Evolutionary conservation across 2,797 vertebrate species (phyloP).

Genomic region (Sebastolobus alascanus): DNA sequence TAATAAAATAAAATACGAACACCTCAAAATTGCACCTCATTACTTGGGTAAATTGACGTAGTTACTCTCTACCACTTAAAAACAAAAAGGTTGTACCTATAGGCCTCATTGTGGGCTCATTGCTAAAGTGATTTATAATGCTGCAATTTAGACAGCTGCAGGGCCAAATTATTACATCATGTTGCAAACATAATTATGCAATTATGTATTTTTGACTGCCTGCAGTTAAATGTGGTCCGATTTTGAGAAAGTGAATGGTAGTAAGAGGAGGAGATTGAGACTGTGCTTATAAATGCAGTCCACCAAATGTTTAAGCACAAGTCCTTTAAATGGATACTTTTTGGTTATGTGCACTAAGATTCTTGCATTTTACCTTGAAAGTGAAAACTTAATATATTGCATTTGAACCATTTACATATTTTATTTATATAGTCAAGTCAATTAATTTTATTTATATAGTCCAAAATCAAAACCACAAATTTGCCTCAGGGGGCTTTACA

Average conservation of each 20-base stretch:
- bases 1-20: neutral
- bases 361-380: neutral
- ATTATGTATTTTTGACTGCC: slow-evolving; percentile 9
- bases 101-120: neutral
- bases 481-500: no score
- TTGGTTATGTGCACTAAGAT: neutral
- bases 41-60: neutral
- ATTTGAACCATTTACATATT: neutral
- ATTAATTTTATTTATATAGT: no score
- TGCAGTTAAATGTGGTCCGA: neutral
- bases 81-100: neutral
- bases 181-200: neutral
- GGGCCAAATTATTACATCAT: neutral
- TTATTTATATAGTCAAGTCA: neutral
- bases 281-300: neutral
- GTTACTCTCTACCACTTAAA: neutral
- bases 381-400: no score
- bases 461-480: no score
- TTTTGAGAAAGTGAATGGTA: neutral
- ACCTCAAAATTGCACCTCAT: neutral
- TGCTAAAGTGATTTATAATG: neutral
- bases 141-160: neutral
- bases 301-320: neutral
- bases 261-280: neutral
- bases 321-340: neutral